A percentile compares a stretch with the other conserved stretches of the same genome.
These are phyloP conservation scores for Sipha maydis DNA, from an alignment of 2,888 invertebrate genomes.

Conservation along the genomic window DNA sequence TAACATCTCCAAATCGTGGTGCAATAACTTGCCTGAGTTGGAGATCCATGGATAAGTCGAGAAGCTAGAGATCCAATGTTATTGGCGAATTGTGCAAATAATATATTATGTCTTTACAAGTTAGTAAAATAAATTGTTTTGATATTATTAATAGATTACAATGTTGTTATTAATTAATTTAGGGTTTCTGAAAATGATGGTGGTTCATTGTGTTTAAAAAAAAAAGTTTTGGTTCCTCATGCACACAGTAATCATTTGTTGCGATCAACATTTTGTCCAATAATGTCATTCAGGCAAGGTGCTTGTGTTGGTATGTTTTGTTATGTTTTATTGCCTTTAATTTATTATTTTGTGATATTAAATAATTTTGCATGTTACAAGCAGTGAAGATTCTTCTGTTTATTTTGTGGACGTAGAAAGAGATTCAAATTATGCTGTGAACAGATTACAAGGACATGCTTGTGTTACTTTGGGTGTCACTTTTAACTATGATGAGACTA, in stretches of 20 bases:
- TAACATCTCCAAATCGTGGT: slow-evolving; percentile 71
- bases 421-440: slow-evolving; percentile 70
- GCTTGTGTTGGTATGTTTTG: slow-evolving; percentile 76
- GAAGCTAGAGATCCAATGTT: slow-evolving; percentile 79
- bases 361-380: slow-evolving; percentile 72
- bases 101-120: slow-evolving; percentile 78
- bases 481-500: slow-evolving; percentile 88
- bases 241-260: slow-evolving; percentile 70
- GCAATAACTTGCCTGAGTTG: slow-evolving; percentile 81
- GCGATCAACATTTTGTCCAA: slow-evolving; percentile 84
- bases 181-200: slow-evolving; percentile 78
- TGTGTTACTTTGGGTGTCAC: slow-evolving; percentile 84
- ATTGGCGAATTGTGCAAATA: slow-evolving; percentile 81
- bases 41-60: slow-evolving; percentile 84
- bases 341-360: neutral
- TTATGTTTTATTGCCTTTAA: neutral
- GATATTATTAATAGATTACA: slow-evolving; percentile 10
- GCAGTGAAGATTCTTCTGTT: slow-evolving; percentile 82
- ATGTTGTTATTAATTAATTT: slow-evolving; percentile 58
- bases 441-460: slow-evolving; percentile 79
- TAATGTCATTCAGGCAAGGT: slow-evolving; percentile 84
- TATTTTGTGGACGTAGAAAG: slow-evolving; percentile 81
- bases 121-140: slow-evolving; percentile 64
- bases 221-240: slow-evolving; percentile 76
- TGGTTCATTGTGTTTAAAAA: slow-evolving; percentile 72